Percentiles rank a stretch among this genome's conserved stretches.
phyloP scores from a whole-genome alignment of 2,888 invertebrate species.

The Pyrgus malvae region DNA sequence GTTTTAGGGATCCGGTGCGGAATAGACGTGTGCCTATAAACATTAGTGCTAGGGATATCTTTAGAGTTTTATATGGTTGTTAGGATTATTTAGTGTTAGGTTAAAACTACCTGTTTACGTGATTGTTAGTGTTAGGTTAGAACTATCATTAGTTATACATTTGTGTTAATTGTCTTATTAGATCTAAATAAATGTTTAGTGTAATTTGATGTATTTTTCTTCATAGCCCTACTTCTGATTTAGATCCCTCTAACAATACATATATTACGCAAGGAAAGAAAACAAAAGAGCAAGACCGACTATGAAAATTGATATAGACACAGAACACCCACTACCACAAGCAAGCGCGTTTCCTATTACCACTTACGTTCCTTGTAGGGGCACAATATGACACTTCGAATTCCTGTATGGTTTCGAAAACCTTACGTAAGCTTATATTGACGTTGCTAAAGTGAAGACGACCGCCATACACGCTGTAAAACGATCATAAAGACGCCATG shows the following conservation, averaged over 20 bases:
- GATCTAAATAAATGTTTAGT: too few relatives aligned
- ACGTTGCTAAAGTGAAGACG: conserved; percentile 9
- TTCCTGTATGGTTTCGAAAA: conserved; percentile 49
- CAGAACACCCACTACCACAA: conserved; percentile 33
- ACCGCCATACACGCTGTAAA: not conserved
- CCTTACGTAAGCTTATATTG: conserved; percentile 6
- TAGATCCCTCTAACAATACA: not conserved
- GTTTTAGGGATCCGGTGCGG: too few relatives aligned
- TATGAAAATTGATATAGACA: conserved; percentile 35
- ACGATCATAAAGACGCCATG: not conserved
- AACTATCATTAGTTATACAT: too few relatives aligned
- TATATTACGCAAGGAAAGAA: conserved; percentile 1
- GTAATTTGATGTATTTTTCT: too few relatives aligned
- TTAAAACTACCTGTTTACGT: too few relatives aligned
- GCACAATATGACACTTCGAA: conserved; percentile 48
- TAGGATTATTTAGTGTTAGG: too few relatives aligned
- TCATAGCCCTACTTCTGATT: not conserved
- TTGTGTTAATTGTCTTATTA: too few relatives aligned
- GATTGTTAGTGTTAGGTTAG: too few relatives aligned
- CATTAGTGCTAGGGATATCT: too few relatives aligned
- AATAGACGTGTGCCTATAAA: too few relatives aligned
- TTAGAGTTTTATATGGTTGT: too few relatives aligned
- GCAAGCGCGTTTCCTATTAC: conserved; percentile 43
- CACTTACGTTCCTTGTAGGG: conserved; percentile 43
- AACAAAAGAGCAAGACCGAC: conserved; percentile 12